Percentiles rank a stretch among this genome's conserved stretches.
Conservation (phyloP, 2,797 vertebrate species). For the Hephaestus fuliginosus region DNA sequence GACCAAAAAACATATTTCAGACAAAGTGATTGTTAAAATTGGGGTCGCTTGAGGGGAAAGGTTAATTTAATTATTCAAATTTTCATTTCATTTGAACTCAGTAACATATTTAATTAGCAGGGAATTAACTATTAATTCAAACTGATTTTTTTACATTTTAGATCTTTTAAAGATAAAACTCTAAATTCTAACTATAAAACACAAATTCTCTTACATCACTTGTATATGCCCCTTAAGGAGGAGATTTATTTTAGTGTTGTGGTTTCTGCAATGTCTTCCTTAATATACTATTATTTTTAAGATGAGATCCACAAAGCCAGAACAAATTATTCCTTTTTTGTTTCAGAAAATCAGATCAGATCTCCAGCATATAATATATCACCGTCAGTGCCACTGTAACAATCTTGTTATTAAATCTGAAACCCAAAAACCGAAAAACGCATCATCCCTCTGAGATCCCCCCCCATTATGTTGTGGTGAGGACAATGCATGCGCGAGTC, state of each 20-base stretch:
- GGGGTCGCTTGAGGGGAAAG: not conserved
- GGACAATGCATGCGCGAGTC: constrained; percentile 9
- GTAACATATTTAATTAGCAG: not conserved
- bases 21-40: not conserved
- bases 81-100: not conserved
- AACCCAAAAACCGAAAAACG: constrained; percentile 8
- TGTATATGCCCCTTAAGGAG: no score
- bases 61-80: not conserved
- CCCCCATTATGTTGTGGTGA: not conserved
- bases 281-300: not conserved
- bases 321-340: not conserved
- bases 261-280: not conserved
- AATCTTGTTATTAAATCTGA: constrained; percentile 1
- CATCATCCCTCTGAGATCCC: not conserved
- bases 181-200: not conserved
- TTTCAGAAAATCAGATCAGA: not conserved
- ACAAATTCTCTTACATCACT: not conserved
- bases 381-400: not conserved
- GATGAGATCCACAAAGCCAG: not conserved
- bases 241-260: not conserved
- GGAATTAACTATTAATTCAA: not conserved
- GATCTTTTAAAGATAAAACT: not conserved
- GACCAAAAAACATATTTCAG: not conserved
- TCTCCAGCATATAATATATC: not conserved
- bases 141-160: not conserved